Conservation (phyloP, 2,113 vertebrate genomes). For the Propithecus coquereli region DNA sequence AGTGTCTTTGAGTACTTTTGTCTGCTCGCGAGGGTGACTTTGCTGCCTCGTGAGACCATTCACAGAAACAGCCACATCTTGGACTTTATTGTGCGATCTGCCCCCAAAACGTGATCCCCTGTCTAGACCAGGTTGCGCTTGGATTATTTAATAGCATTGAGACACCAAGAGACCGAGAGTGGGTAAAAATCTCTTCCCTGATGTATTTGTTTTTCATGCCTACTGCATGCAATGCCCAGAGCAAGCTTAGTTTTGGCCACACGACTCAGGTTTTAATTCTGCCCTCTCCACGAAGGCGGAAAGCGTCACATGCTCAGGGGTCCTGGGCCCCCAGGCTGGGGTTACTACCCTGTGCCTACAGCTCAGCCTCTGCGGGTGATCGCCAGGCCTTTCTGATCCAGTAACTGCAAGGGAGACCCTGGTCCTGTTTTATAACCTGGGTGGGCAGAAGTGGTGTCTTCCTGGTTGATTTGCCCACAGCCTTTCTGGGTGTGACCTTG, state of each 20-base stretch:
- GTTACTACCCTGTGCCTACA: neutral
- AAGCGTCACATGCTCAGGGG: fast-evolving
- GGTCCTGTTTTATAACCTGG: fast-evolving
- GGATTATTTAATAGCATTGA: neutral
- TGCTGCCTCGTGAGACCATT: neutral
- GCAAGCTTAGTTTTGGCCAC: neutral
- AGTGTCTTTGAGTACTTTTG: neutral
- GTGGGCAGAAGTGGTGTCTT: neutral
- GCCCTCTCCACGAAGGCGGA: neutral
- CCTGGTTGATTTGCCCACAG: no score
- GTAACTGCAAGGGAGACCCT: neutral
- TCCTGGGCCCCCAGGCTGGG: neutral
- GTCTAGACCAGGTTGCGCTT: neutral
- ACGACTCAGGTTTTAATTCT: fast-evolving
- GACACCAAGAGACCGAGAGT: neutral
- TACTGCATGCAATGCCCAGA: neutral
- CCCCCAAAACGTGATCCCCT: neutral
- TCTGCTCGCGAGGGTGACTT: neutral
- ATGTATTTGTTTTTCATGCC: neutral
- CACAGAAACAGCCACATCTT: no score
- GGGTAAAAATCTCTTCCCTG: neutral
- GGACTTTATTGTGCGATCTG: neutral
- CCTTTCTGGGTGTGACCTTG: neutral
- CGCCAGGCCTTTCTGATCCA: neutral
- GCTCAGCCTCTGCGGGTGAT: neutral